Evolutionary conservation across 2,797 vertebrate genomes (phyloP).

Genomic region (Eulemur mongoz): DNA sequence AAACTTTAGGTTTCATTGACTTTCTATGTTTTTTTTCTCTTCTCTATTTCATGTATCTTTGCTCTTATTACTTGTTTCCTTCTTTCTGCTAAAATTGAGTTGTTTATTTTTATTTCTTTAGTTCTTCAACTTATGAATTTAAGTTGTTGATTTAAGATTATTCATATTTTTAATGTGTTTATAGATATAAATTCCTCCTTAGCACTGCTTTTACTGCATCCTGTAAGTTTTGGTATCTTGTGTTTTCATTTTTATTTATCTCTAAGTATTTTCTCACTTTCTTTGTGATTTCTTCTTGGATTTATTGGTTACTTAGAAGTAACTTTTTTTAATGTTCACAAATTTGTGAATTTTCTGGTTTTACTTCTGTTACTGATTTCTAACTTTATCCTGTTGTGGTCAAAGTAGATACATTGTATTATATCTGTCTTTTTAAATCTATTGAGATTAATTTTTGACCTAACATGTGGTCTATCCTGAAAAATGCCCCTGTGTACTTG

Average conservation of each 20-base stretch:
- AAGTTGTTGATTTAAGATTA: neutral
- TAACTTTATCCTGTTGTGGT: neutral
- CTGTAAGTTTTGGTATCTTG: no score
- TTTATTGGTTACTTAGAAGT: neutral
- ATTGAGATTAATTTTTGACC: neutral
- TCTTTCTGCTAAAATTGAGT: neutral
- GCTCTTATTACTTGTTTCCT: neutral
- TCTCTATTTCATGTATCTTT: neutral
- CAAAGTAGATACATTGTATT: neutral
- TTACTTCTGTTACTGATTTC: neutral
- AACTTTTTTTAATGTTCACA: neutral
- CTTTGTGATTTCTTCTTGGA: neutral
- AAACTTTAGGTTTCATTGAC: neutral
- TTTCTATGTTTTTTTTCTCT: neutral
- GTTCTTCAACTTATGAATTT: neutral
- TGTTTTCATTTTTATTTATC: neutral
- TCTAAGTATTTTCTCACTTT: neutral
- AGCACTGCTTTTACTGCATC: neutral
- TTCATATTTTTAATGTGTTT: neutral
- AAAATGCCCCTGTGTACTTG: neutral
- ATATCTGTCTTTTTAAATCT: neutral
- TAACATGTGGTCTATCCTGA: neutral
- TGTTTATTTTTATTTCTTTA: neutral
- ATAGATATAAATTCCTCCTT: neutral
- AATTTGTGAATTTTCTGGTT: neutral